Evolutionary conservation across 1,140 invertebrate genomes (phyloP), one percentile per base, ranked within the genome.

Genomic region (Phthorimaea operculella): DNA sequence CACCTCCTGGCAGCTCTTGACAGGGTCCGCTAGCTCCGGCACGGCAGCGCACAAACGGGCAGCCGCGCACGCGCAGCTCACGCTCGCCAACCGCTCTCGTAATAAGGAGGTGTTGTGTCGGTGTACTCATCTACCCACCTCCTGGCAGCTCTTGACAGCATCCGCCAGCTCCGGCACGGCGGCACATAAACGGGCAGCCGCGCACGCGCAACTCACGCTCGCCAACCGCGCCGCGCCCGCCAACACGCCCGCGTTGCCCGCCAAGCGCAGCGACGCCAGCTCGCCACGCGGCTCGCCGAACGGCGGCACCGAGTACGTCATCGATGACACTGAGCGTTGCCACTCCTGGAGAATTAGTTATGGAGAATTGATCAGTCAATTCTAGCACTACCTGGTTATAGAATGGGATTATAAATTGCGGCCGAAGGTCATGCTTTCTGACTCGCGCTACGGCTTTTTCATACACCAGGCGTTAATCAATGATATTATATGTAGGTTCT

Each of bases 1-100:
- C 21, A 83, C 79, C 72, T 83, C 72, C 52, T 83, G 80, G 55
- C 76, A 80, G 28, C 54, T 49, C 49, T 79, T 77, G 18, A 83
- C 78, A 14, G 58, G 54, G 16, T 64, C 68, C 9, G 77, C 74
- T 10, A 80, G 60, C 11, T 68, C 63, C 0, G 80, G 77, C 36
- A 62, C 57, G 8, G 71, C 68, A 51, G 80, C 76, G 44, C 68
- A 72, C 0, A 83, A 70, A 0, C 77, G 45, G 6, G 80, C 77
- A 42, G 80, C 80, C 2, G 78, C 80, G 70, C 80, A 83, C 0
- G 80, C 80, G 68, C 78, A 80, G 21, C 70, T 77, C 0, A 81
- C 79, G 10, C 77, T 72, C 55, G 72, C 79, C 21, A 28, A n/a
- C n/a, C n/a, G n/a, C n/a, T n/a, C n/a, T n/a, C n/a, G n/a, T n/a